Evolutionary conservation across 2,888 invertebrate genomes (phyloP), one percentile per base, ranked within the genome.

Genomic region (Polydesmus complanatus): DNA sequence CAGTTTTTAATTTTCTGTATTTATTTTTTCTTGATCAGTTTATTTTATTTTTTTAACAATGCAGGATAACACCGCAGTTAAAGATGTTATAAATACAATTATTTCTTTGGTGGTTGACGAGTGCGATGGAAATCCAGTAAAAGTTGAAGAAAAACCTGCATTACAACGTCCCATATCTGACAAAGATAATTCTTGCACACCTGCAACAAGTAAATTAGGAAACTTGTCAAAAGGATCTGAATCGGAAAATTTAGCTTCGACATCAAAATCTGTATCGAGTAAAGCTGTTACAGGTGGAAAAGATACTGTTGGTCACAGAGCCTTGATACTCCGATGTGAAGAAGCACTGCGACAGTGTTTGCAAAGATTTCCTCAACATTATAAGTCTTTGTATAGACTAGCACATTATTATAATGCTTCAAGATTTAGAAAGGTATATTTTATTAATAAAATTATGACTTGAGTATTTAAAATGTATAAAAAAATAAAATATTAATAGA

Each of bases 381-480:
- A 93, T 73, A 95, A 95, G 75, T 88, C 93, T 0, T 79, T 92
- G 58, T 94, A 92, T 73, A 81, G 93, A 66, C 76, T 95, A 57
- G 86, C 90, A 1, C 84, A 90, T 72, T 84, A 88, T 69, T 91
- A 85, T 73, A 85, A 85, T 70, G 82, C 84, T 68, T 83, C 83
- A 18, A 59, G 47, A 48, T 55, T 59, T 54, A 47, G 37, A 56
- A 83, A 66, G 56, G 63, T 63, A 51, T 14, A 37, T 8, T 58
- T 54, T 18, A 2, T 49, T 51, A 14, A 14, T 8, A 14, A 19
- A 5, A 3, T 11, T 14, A 49, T 56, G 11, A 14, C 48, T 51
- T 8, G 5, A 8, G 3, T 56, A 11, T 3, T 56, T 19, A 11
- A 54, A 54, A 47, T n/a, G 3, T n/a, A 49, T 53, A 19, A n/a